A percentile compares a stretch with the other conserved stretches of the same genome.
phyloP scores from a whole-genome alignment of 1,140 invertebrate species.

The Pseudomyrmex concolor region DNA sequence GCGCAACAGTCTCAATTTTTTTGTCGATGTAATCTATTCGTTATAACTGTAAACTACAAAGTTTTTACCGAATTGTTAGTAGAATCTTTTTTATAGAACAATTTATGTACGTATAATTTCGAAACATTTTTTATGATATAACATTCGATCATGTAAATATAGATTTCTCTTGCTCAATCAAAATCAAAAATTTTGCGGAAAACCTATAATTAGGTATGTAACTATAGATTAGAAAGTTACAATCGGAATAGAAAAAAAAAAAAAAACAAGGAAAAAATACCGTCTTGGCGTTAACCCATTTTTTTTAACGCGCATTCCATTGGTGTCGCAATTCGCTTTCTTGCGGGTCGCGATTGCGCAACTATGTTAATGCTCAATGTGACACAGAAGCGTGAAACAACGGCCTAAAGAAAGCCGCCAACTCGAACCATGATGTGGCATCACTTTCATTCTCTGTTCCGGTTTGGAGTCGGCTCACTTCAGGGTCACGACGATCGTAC shows the following conservation, averaged over 20 bases:
- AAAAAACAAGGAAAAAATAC: neutral
- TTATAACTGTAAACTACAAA: slow-evolving; percentile 10
- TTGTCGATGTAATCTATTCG: neutral
- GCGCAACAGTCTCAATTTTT: neutral
- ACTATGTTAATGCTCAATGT: slow-evolving; percentile 26
- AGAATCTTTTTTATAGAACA: neutral
- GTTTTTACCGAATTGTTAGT: neutral
- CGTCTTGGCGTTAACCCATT: neutral
- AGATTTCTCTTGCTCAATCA: neutral
- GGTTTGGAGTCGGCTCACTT: slow-evolving; percentile 70
- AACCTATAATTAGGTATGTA: too few relatives aligned
- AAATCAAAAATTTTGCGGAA: neutral
- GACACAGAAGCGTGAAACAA: slow-evolving; percentile 19
- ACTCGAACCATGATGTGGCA: slow-evolving; percentile 33
- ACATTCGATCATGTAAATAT: neutral
- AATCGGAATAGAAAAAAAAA: neutral
- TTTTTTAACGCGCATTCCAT: slow-evolving; percentile 36
- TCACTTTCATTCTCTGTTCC: slow-evolving; percentile 74
- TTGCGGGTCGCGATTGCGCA: slow-evolving; percentile 64
- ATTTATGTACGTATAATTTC: neutral
- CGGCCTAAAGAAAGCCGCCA: slow-evolving; percentile 34
- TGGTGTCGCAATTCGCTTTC: slow-evolving; percentile 16
- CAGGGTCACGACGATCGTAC: slow-evolving; percentile 54
- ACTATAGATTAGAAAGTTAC: neutral
- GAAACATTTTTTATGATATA: neutral